phyloP scores from a whole-genome alignment of 2,888 invertebrate species.

The Gonocerus acuteangulatus region DNA sequence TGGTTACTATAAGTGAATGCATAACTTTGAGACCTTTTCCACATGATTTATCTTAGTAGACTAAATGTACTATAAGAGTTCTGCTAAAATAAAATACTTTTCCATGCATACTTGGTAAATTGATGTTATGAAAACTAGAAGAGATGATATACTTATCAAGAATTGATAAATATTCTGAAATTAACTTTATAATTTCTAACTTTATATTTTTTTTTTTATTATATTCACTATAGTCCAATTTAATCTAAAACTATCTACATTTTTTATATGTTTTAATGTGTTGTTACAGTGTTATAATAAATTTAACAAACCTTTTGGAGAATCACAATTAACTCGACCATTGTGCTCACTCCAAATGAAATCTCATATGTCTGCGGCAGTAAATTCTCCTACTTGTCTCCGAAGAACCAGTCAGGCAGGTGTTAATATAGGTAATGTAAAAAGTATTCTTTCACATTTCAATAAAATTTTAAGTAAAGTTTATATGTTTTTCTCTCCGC shows the following conservation, averaged over 20 bases:
- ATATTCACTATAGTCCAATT: neutral
- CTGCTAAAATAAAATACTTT: too few species aligned
- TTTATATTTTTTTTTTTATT: too few species aligned
- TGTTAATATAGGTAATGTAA: neutral
- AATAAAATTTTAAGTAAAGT: conserved; percentile 42
- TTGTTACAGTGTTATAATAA: conserved; percentile 24
- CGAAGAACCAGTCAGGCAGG: conserved; percentile 49
- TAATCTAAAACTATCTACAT: neutral
- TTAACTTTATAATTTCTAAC: too few species aligned
- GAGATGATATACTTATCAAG: too few species aligned
- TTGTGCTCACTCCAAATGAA: conserved; percentile 82
- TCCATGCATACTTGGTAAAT: too few species aligned
- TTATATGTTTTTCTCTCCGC: neutral
- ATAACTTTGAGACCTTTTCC: too few species aligned
- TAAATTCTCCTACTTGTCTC: conserved; percentile 74
- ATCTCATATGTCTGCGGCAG: conserved; percentile 84
- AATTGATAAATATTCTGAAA: too few species aligned
- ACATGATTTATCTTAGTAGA: too few species aligned
- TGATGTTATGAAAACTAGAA: too few species aligned
- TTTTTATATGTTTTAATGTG: too few species aligned
- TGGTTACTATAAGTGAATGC: too few species aligned
- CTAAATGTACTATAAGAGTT: too few species aligned
- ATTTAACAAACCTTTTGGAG: conserved; percentile 55
- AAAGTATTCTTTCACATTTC: neutral
- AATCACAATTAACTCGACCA: conserved; percentile 58